Evolutionary conservation across 2,888 invertebrate genomes (phyloP).

Genomic region (Chouioia cunea): DNA sequence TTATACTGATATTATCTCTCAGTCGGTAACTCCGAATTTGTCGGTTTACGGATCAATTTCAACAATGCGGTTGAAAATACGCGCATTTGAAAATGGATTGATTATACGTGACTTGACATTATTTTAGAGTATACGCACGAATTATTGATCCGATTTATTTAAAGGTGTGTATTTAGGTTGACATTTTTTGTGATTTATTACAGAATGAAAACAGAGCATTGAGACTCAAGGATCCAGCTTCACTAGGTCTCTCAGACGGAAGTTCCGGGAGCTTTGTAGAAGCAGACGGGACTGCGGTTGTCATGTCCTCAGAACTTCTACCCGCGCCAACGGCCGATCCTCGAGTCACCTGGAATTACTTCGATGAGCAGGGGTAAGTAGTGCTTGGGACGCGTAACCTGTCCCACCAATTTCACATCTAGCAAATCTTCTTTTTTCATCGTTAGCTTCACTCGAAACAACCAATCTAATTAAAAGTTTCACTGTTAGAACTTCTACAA

Average conservation of each 20-base stretch:
- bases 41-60: too few species aligned
- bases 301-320: conserved; percentile 63
- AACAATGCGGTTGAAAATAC: too few species aligned
- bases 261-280: conserved; percentile 62
- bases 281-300: conserved; percentile 63
- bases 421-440: too few species aligned
- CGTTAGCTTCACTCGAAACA: too few species aligned
- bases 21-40: too few species aligned
- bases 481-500: too few species aligned
- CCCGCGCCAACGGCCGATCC: conserved; percentile 68
- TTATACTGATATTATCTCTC: neutral
- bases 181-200: conserved; percentile 5
- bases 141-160: too few species aligned
- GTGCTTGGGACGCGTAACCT: neutral
- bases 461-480: too few species aligned
- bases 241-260: conserved; percentile 68
- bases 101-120: too few species aligned
- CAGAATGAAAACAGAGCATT: conserved; percentile 90
- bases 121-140: too few species aligned
- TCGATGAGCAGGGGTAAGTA: conserved; percentile 79
- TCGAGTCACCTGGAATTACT: conserved; percentile 79
- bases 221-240: conserved; percentile 74
- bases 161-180: neutral
- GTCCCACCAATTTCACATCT: too few species aligned
- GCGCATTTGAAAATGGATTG: too few species aligned